These are phyloP conservation scores for Panagrolaimus sp. DNA, from an alignment of 1,140 invertebrate genomes.

Conservation along the genomic window DNA sequence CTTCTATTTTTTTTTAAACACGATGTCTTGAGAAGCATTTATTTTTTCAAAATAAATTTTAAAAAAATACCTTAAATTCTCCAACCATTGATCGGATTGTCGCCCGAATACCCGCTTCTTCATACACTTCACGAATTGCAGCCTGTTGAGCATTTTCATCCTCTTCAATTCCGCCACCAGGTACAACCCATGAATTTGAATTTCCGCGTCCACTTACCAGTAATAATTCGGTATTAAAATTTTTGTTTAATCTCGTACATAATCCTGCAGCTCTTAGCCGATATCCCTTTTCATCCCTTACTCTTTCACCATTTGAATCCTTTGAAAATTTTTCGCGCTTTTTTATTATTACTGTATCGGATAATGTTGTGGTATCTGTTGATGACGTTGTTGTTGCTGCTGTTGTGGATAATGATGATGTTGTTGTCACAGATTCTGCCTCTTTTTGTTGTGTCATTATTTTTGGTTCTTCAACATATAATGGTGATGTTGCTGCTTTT, in stretches of 20 bases:
- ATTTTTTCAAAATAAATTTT: no score
- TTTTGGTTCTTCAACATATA: no score
- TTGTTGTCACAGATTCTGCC: neutral
- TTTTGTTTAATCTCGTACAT: neutral
- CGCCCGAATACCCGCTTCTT: constrained; percentile 86
- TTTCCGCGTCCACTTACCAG: constrained; percentile 81
- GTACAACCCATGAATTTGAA: constrained; percentile 85
- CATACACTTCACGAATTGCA: constrained; percentile 81
- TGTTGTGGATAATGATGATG: neutral
- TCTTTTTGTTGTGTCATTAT: no score
- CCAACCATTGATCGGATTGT: constrained; percentile 79
- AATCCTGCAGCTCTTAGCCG: constrained; percentile 24
- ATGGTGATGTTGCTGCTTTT: no score
- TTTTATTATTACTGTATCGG: neutral
- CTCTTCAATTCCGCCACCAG: constrained; percentile 87
- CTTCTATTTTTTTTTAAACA: no score
- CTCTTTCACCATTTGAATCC: constrained; percentile 25
- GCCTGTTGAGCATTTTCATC: constrained; percentile 75
- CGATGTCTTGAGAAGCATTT: no score
- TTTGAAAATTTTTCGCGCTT: constrained; percentile 14
- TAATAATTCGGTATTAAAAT: constrained; percentile 70
- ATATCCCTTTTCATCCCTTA: constrained; percentile 21
- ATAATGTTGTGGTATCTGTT: neutral
- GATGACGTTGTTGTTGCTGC: neutral
- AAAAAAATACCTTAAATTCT: constrained; percentile 91